Evolutionary conservation across 37 sponge, comb jelly and placozoan genomes (phyloP).

Genomic region (Bolinopsis microptera): DNA sequence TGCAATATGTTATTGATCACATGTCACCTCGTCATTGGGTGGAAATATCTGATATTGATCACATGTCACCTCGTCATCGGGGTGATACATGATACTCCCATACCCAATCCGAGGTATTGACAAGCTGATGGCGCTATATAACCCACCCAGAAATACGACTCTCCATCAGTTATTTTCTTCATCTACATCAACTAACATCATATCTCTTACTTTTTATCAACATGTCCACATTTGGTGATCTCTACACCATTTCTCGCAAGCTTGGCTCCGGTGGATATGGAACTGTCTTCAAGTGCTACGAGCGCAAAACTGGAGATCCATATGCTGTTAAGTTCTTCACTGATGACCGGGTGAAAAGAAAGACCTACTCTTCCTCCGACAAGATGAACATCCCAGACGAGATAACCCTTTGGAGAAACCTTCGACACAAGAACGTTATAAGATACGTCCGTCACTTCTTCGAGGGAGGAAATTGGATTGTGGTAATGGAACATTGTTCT

Average conservation of each 20-base stretch:
- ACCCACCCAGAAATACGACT: neutral
- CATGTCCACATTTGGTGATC: neutral
- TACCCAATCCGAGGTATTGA: neutral
- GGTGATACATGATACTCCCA: neutral
- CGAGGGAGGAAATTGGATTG: slow-evolving; percentile 10
- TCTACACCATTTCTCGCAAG: neutral
- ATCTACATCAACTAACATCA: neutral
- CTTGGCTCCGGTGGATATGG: slow-evolving; percentile 42
- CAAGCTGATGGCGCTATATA: neutral
- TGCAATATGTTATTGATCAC: neutral
- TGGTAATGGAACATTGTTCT: too few relatives aligned
- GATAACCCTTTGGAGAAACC: too few relatives aligned
- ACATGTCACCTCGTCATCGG: too few relatives aligned
- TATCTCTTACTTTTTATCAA: too few relatives aligned
- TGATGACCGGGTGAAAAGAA: neutral
- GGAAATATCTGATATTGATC: too few relatives aligned
- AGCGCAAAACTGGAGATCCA: neutral
- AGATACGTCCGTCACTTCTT: neutral
- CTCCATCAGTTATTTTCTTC: neutral
- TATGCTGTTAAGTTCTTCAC: slow-evolving; percentile 26
- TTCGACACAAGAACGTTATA: too few relatives aligned
- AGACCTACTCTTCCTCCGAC: too few relatives aligned
- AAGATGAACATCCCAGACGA: too few relatives aligned
- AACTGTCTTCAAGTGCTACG: neutral
- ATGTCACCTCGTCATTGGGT: too few relatives aligned